Base-by-base conservation (phyloP, 2,797 vertebrate species). In the Anabas testudineus region DNA sequence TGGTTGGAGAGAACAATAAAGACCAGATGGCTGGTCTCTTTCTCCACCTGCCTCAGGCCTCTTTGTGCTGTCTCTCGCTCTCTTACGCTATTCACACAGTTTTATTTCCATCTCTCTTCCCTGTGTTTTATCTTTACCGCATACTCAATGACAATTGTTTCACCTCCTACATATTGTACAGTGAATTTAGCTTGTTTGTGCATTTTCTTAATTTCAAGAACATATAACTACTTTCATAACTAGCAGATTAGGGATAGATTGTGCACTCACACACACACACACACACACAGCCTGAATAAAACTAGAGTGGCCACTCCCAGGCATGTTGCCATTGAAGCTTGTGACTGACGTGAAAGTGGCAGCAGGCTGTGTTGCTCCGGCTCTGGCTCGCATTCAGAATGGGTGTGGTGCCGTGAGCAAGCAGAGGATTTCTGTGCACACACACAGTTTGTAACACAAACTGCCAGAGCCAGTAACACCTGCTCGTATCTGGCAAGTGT, bases 21-120 rank as follows among this genome's bases (percentile, higher is more conserved):
- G 80, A 83, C 77, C 88, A 90, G 88, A 90, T 90, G 89, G 86
- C 63, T 43, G n/a, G 52, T 67, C 70, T 78, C 68, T 81, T 46
- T 73, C 76, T 85, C 78, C 85, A 86, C 81, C 83, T 88, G 85
- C 74, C 71, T 51, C 65, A 53, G 79, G 69, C 71, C 28, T 71
- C 71, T 73, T 83, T 84, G 71, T 83, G 58, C 60, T 67, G 51
- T 32, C 45, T 21, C 37, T 24, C 24, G 34, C 43, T 41, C 30
- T 47, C 42, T 48, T 19, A 21, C 16, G 54, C n/a, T n/a, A n/a
- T 37, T 59, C 46, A 61, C 56, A 32, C 58, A 30, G 62, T 42
- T 52, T 2, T 32, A 18, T 47, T 43, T 60, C 42, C 49, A 42
- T 21, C n/a, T 37, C 39, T 63, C 30, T 55, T 48, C 45, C 46